These are phyloP conservation scores for Phoenicopterus ruber DNA, from an alignment of 2,113 vertebrate species.

Conservation along the genomic window DNA sequence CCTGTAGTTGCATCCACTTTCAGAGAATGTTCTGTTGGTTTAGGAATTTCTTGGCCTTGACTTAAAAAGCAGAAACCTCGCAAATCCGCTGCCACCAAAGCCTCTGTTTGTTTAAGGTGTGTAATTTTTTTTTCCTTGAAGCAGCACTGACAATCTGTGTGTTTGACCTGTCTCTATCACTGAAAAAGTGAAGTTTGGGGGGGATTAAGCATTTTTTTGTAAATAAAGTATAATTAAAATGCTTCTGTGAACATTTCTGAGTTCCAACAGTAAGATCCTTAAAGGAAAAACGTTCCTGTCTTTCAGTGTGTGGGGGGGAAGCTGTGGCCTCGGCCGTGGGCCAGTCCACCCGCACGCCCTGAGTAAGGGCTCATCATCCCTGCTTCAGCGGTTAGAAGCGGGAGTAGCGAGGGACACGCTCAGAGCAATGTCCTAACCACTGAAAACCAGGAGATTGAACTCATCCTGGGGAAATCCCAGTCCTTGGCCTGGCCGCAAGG, in stretches of 20 bases:
- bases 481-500: background rate
- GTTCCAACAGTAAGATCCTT: background rate
- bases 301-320: background rate
- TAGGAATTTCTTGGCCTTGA: background rate
- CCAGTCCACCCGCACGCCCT: background rate
- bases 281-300: background rate
- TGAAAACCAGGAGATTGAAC: background rate
- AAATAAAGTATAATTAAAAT: background rate
- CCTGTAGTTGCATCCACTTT: background rate
- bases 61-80: background rate
- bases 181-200: background rate
- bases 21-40: background rate
- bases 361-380: background rate
- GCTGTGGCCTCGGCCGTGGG: background rate
- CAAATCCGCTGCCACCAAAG: background rate
- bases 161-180: background rate
- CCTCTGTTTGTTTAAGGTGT: background rate
- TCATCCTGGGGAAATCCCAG: background rate
- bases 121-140: background rate
- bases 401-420: accelerated
- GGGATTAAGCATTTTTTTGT: background rate
- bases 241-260: background rate
- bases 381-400: accelerated
- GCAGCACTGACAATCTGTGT: background rate
- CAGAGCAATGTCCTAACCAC: background rate